Percentiles rank a stretch among this genome's conserved stretches.
Evolutionary conservation across 1,140 invertebrate genomes (phyloP).

Genomic region (Sycophila sp.): DNA sequence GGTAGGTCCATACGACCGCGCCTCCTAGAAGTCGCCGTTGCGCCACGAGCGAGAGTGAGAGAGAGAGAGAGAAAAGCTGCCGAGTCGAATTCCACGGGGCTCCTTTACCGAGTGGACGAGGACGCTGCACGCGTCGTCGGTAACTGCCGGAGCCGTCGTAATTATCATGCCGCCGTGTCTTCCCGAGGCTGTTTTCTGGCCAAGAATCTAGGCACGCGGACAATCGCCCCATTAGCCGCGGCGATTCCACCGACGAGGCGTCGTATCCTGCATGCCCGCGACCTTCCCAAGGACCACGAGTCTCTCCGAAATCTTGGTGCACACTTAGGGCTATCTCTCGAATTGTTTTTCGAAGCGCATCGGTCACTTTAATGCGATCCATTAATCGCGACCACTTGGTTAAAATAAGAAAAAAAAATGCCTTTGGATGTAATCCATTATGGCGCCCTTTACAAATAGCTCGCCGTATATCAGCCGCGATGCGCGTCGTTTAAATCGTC

Average conservation of each 20-base stretch:
- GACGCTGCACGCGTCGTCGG: conserved; percentile 19
- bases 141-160: conserved; percentile 23
- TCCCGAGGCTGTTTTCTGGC: not conserved
- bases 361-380: too few species aligned
- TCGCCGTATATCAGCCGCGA: too few species aligned
- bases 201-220: not conserved
- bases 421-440: too few species aligned
- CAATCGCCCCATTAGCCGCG: conserved; percentile 46
- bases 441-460: too few species aligned
- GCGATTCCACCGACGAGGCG: conserved; percentile 46
- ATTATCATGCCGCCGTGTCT: conserved; percentile 14
- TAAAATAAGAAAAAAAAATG: too few species aligned
- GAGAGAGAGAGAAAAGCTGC: not conserved
- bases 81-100: conserved; percentile 18
- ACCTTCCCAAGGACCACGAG: not conserved
- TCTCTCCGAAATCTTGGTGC: too few species aligned
- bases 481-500: too few species aligned
- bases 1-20: not conserved
- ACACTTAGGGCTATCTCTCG: too few species aligned
- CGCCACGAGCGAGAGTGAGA: not conserved
- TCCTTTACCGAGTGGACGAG: not conserved
- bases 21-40: not conserved
- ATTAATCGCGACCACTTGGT: too few species aligned
- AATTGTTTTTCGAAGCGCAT: too few species aligned
- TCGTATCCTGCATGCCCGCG: not conserved